Conservation (phyloP, 2,888 invertebrate genomes). For the Parthenolecanium corni region DNA sequence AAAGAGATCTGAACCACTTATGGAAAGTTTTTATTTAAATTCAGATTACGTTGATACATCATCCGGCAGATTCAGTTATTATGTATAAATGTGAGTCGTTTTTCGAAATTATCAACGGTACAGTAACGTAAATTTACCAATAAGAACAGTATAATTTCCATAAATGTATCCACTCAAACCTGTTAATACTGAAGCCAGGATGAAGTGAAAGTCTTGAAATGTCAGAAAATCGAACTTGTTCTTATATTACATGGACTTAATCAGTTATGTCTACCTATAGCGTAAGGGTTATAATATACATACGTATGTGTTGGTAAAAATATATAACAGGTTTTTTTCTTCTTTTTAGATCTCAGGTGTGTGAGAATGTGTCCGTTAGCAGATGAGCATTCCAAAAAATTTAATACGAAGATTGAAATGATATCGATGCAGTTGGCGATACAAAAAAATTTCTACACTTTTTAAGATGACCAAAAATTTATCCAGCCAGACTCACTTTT, state of each 20-base stretch:
- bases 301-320: slow-evolving; percentile 5
- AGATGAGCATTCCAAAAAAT: not conserved
- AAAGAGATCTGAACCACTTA: too few species aligned
- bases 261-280: slow-evolving; percentile 13
- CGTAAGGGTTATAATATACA: slow-evolving; percentile 14
- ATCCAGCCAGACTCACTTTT: too few species aligned
- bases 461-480: too few species aligned
- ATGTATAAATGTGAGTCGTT: not conserved
- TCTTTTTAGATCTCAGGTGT: slow-evolving; percentile 15
- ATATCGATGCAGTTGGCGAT: not conserved
- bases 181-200: slow-evolving; percentile 16
- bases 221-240: slow-evolving; percentile 20
- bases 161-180: slow-evolving; percentile 6
- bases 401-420: not conserved
- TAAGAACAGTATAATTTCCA: not conserved
- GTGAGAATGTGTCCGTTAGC: not conserved
- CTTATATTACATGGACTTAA: slow-evolving; percentile 16
- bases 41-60: too few species aligned
- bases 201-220: slow-evolving; percentile 23
- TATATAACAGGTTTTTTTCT: slow-evolving; percentile 24
- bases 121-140: slow-evolving; percentile 6
- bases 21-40: too few species aligned
- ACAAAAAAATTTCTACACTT: not conserved
- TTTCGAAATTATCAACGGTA: slow-evolving; percentile 8
- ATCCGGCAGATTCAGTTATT: too few species aligned